A percentile compares a stretch with the other conserved stretches of the same genome.
Conservation (phyloP, 2,888 invertebrate genomes). For the Drosophila heteroneura region DNA sequence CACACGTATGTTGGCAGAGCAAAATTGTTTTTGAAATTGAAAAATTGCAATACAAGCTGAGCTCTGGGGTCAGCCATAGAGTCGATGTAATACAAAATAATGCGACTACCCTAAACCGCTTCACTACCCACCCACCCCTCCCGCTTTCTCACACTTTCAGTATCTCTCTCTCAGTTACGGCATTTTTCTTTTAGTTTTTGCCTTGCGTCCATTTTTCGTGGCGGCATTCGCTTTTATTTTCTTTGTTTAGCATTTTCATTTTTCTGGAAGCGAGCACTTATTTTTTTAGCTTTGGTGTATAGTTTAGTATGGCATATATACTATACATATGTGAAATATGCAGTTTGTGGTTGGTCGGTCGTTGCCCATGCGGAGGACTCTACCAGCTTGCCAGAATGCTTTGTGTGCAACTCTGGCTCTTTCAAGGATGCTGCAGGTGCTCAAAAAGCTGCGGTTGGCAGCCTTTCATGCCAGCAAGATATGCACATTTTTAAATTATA, state of each 20-base stretch:
- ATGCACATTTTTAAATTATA: constrained; percentile 72
- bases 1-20: constrained; percentile 82
- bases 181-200: constrained; percentile 71
- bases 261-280: constrained; percentile 55
- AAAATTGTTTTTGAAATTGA: constrained; percentile 83
- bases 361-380: constrained; percentile 15
- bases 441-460: constrained; percentile 46
- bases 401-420: constrained; percentile 38
- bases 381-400: constrained; percentile 43
- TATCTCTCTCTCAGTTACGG: constrained; percentile 37
- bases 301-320: constrained; percentile 40
- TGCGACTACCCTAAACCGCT: constrained; percentile 45
- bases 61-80: constrained; percentile 63
- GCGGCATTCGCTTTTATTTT: constrained; percentile 70
- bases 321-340: constrained; percentile 51
- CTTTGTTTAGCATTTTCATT: constrained; percentile 80
- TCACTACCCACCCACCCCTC: not conserved
- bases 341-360: constrained; percentile 30
- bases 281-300: constrained; percentile 29
- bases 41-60: constrained; percentile 82
- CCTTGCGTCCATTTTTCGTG: constrained; percentile 63
- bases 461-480: constrained; percentile 55
- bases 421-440: constrained; percentile 73
- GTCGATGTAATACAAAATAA: constrained; percentile 77
- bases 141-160: not conserved